phyloP scores from a whole-genome alignment of 2,888 invertebrate genomes.

The Dryadula phaetusa region DNA sequence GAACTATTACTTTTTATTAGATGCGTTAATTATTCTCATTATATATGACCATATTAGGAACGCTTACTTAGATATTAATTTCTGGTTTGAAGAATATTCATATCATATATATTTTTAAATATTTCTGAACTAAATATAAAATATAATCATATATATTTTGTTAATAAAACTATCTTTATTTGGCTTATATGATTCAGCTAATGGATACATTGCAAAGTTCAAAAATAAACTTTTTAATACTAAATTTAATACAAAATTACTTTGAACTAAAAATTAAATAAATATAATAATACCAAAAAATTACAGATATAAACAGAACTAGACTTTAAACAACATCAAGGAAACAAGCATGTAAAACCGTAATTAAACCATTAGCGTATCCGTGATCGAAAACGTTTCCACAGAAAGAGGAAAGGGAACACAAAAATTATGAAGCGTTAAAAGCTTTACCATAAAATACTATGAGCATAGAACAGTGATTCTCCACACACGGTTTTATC shows the following conservation, averaged over 20 bases:
- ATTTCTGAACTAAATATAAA: too few relatives aligned
- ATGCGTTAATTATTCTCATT: slow-evolving; percentile 28
- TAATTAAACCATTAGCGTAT: slow-evolving; percentile 40
- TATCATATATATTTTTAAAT: not conserved
- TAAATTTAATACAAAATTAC: too few relatives aligned
- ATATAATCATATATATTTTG: too few relatives aligned
- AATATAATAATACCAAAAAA: too few relatives aligned
- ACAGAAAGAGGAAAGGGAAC: slow-evolving; percentile 21
- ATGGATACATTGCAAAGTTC: too few relatives aligned
- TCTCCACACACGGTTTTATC: slow-evolving; percentile 68
- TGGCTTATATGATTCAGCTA: too few relatives aligned
- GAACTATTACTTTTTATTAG: slow-evolving; percentile 33
- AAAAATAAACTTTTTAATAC: too few relatives aligned
- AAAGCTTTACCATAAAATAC: slow-evolving; percentile 41
- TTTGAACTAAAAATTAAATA: too few relatives aligned
- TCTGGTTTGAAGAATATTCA: not conserved
- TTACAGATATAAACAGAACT: too few relatives aligned
- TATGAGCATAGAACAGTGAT: slow-evolving; percentile 51
- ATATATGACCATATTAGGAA: not conserved
- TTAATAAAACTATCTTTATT: too few relatives aligned
- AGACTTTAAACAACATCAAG: not conserved
- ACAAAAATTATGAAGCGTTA: slow-evolving; percentile 39
- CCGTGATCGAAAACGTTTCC: slow-evolving; percentile 17
- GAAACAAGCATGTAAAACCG: not conserved
- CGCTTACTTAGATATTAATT: not conserved